Evolutionary conservation across 2,797 vertebrate species (phyloP).

Genomic region (Coccyzus lansbergi): DNA sequence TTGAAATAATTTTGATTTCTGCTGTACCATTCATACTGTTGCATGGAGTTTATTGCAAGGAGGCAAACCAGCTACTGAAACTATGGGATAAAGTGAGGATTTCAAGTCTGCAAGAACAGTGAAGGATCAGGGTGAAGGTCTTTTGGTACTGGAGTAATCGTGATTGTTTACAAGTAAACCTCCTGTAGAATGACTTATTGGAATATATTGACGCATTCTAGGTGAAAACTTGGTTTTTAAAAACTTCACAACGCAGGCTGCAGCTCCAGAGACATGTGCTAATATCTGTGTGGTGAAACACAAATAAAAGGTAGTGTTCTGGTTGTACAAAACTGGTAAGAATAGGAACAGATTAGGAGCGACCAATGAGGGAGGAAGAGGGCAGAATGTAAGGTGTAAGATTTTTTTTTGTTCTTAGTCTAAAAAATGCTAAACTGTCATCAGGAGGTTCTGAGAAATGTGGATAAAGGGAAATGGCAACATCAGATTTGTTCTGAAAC

Average conservation of each 20-base stretch:
- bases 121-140: constrained; percentile 14
- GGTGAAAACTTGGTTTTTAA: neutral
- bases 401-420: neutral
- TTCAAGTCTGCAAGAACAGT: too few relatives aligned
- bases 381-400: neutral
- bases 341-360: neutral
- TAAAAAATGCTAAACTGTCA: neutral
- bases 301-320: neutral
- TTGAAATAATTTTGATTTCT: constrained; percentile 61
- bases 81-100: constrained; percentile 31
- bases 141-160: neutral
- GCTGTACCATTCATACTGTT: constrained; percentile 39
- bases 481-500: constrained; percentile 26
- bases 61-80: constrained; percentile 56
- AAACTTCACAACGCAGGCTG: neutral
- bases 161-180: constrained; percentile 10
- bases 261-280: neutral
- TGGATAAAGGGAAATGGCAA: neutral
- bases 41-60: constrained; percentile 46
- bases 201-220: neutral
- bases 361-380: neutral
- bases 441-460: neutral
- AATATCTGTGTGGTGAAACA: neutral
- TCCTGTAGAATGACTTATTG: neutral
- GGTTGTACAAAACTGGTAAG: neutral